Base-by-base conservation (phyloP, 2,113 vertebrate species). In the Vidua macroura region DNA sequence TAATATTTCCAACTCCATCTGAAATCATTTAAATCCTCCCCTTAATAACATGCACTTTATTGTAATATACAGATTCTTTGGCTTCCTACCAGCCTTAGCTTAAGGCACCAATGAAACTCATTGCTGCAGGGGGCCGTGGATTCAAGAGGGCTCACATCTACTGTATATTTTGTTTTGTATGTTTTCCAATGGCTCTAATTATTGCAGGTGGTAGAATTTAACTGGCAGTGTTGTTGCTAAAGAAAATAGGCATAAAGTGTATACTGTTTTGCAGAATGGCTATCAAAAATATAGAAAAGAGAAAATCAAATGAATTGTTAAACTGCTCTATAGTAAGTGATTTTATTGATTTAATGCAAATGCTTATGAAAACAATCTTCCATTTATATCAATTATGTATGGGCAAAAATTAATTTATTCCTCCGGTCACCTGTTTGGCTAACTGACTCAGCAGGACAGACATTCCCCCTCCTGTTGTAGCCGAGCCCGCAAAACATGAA, bases 321-420 rank as follows among this genome's bases (percentile, higher is more conserved):
- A 94, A 88, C 88, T 91, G 95, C 83, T 88, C 84, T 97, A 93
- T 96, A 96, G 88, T 97, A 95, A 97, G 91, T 96, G 93, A 97
- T 97, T 95, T 96, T 96, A 97, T 96, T 96, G 90, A 98, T 98
- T 98, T 95, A 95, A 96, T 94, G 92, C 92, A 97, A 95, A 96
- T 97, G 90, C 87, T 95, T 97, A 94, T 95, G 96, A 97, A 96
- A 96, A 90, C 82, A 86, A 94, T 95, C 94, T 96, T 97, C 96
- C 88, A 72, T 96, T 97, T 96, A 67, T 95, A 97, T 98, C 86
- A 94, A 92, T 97, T 97, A 96, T 94, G 78, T 92, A 96, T 96
- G 88, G 96, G 51, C 64, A 96, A 94, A 97, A 97, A 97, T 97
- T 97, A 97, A 97, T 98, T 97, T 97, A 94, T 96, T 97, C 97